A percentile compares a stretch with the other conserved stretches of the same genome.
Evolutionary conservation across 2,797 vertebrate species (phyloP).

Genomic region (Columba guinea): DNA sequence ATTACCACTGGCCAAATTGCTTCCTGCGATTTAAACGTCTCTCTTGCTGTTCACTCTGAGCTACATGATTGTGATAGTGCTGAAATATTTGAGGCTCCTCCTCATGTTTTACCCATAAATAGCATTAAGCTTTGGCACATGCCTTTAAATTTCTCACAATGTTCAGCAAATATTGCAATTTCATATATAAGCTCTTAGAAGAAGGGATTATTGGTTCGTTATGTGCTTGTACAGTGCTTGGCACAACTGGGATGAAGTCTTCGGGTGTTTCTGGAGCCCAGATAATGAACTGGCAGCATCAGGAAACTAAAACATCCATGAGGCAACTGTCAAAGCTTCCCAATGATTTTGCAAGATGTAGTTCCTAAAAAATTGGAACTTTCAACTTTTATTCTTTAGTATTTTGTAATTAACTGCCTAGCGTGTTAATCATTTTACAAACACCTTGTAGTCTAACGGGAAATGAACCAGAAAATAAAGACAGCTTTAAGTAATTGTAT

Average conservation of each 20-base stretch:
- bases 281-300: neutral
- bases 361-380: neutral
- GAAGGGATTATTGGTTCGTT: neutral
- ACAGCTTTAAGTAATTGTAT: neutral
- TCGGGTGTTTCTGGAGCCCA: neutral
- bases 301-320: neutral
- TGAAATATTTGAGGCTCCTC: neutral
- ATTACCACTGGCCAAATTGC: neutral
- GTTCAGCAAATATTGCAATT: neutral
- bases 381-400: neutral
- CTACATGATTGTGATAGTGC: neutral
- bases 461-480: neutral
- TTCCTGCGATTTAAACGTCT: slow-evolving; percentile 32
- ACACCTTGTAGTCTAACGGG: neutral
- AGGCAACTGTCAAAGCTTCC: neutral
- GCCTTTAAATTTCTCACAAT: neutral
- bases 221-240: neutral
- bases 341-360: neutral
- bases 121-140: neutral
- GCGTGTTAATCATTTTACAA: neutral
- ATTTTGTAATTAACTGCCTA: neutral
- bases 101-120: neutral
- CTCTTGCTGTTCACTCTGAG: neutral
- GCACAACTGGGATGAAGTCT: neutral
- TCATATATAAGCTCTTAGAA: neutral